phyloP scores from a whole-genome alignment of 2,113 vertebrate species.

The crab-eating macaque (Macaca fascicularis) region DNA sequence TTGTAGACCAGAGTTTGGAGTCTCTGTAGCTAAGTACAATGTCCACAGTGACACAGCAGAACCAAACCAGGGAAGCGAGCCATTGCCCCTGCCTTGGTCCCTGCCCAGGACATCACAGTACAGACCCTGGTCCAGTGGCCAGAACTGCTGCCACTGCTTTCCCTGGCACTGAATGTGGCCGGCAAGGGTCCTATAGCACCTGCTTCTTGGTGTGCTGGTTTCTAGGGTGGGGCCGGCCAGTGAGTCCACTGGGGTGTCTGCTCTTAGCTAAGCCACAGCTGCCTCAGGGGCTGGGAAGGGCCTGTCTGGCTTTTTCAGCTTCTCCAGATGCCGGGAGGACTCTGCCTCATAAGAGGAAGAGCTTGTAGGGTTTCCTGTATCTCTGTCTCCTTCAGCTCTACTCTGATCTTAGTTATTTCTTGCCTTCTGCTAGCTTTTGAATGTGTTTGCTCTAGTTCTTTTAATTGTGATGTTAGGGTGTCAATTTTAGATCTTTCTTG shows the following conservation, averaged over 20 bases:
- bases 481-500: too few relatives aligned
- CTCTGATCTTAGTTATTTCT: too few relatives aligned
- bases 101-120: background rate
- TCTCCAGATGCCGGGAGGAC: background rate
- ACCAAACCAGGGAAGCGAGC: background rate
- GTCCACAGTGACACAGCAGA: background rate
- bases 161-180: background rate
- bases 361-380: background rate
- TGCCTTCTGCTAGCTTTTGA: too few relatives aligned
- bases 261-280: background rate
- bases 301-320: background rate
- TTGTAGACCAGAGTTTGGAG: background rate
- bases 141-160: background rate
- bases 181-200: background rate
- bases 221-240: background rate
- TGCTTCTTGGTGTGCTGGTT: background rate
- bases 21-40: background rate
- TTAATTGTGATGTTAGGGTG: too few relatives aligned
- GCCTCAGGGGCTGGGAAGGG: background rate
- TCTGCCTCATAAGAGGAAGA: background rate
- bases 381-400: too few relatives aligned
- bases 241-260: background rate
- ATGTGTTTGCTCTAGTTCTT: too few relatives aligned
- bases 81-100: background rate
- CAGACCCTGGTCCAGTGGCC: background rate